Conservation (phyloP, 2,888 invertebrate species). For the Coronaproctus castanopsis region DNA sequence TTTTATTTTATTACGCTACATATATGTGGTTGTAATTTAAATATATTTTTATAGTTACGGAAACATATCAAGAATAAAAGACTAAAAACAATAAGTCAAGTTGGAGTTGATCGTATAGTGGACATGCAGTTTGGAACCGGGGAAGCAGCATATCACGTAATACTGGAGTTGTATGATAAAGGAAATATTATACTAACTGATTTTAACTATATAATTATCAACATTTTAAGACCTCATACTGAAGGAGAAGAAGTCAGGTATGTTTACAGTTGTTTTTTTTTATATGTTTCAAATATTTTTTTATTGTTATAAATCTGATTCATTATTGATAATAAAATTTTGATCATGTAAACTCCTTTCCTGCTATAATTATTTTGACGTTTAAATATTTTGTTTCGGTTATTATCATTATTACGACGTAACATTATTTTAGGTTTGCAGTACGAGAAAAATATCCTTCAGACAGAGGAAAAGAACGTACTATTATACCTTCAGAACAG, state of each 20-base stretch:
- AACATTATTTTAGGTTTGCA: constrained; percentile 53
- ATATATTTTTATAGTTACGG: constrained; percentile 62
- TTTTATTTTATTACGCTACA: too few relatives aligned
- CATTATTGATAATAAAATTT: neutral
- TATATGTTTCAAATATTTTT: neutral
- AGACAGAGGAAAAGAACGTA: constrained; percentile 46
- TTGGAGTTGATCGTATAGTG: constrained; percentile 84
- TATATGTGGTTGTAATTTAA: too few relatives aligned
- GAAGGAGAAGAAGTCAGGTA: constrained; percentile 71
- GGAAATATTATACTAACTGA: constrained; percentile 93
- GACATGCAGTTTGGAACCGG: constrained; percentile 87
- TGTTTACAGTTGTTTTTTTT: constrained; percentile 8
- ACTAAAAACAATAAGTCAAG: constrained; percentile 60
- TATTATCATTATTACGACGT: too few relatives aligned
- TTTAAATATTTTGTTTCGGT: too few relatives aligned
- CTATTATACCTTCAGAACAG: constrained; percentile 34
- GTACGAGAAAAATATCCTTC: constrained; percentile 77
- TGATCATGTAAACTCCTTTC: too few relatives aligned
- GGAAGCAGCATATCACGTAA: constrained; percentile 84
- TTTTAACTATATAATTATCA: constrained; percentile 66
- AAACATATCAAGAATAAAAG: constrained; percentile 94
- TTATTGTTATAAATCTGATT: constrained; percentile 2
- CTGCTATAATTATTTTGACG: too few relatives aligned
- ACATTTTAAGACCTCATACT: constrained; percentile 75
- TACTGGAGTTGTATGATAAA: constrained; percentile 77